Evolutionary conservation across 2,888 invertebrate species (phyloP).

Genomic region (Eulithis prunata): DNA sequence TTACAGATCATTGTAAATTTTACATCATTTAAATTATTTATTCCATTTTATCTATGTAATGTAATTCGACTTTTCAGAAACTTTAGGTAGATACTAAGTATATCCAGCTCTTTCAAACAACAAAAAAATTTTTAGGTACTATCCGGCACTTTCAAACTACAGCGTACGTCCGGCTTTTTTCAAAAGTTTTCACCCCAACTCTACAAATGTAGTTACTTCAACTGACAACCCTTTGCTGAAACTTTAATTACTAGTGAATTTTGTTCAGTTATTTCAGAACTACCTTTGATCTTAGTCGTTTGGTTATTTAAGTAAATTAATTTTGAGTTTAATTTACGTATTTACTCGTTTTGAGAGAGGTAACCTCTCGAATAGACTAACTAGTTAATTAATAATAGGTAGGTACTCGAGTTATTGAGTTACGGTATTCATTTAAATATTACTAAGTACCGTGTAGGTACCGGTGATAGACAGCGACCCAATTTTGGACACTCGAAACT

Average conservation of each 20-base stretch:
- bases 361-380: neutral
- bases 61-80: neutral
- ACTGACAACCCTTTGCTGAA: slow-evolving; percentile 19
- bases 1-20: too few species aligned
- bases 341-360: slow-evolving; percentile 5
- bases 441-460: too few species aligned
- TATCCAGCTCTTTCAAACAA: neutral
- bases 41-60: too few species aligned
- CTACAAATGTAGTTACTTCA: neutral
- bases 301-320: slow-evolving; percentile 23
- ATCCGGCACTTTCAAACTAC: neutral
- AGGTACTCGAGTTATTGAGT: too few species aligned
- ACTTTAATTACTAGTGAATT: slow-evolving; percentile 34
- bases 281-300: slow-evolving; percentile 22
- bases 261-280: slow-evolving; percentile 20
- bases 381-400: too few species aligned
- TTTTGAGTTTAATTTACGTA: slow-evolving; percentile 18
- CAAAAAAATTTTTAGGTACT: neutral
- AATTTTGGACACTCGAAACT: too few species aligned
- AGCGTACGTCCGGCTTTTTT: neutral
- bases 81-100: neutral
- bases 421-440: too few species aligned
- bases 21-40: too few species aligned
- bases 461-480: too few species aligned
- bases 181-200: too few species aligned